phyloP scores from a whole-genome alignment of 2,888 invertebrate species.

The Gonocerus acuteangulatus region DNA sequence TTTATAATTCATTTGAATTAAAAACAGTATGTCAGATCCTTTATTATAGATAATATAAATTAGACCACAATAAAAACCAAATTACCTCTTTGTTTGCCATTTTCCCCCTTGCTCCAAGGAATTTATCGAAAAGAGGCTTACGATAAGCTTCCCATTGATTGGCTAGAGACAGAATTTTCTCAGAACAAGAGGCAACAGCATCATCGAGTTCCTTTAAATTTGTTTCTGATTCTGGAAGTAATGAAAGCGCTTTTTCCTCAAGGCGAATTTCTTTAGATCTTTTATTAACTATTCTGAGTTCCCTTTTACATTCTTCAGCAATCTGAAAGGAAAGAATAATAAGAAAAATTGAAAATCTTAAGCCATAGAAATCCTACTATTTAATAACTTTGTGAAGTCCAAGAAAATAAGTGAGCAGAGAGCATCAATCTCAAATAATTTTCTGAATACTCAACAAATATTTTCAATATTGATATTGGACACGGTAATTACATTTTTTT shows the following conservation, averaged over 20 bases:
- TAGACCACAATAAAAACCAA: no score
- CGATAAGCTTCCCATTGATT: conserved; percentile 68
- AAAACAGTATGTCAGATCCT: no score
- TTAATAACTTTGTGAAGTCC: conserved; percentile 30
- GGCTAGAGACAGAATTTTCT: conserved; percentile 45
- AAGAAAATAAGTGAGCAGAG: background rate
- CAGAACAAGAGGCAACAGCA: conserved; percentile 1
- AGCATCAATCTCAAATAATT: no score
- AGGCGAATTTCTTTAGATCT: conserved; percentile 42
- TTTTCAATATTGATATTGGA: no score
- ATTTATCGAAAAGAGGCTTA: conserved; percentile 56
- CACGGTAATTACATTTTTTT: no score
- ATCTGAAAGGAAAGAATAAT: conserved; percentile 35
- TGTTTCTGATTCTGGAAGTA: conserved; percentile 57
- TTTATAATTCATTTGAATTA: no score
- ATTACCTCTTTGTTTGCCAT: conserved; percentile 47
- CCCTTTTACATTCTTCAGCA: conserved; percentile 42
- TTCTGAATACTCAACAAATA: no score
- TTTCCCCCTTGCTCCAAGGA: conserved; percentile 45
- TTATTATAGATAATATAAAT: no score
- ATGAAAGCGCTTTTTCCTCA: conserved; percentile 54
- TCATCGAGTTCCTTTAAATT: conserved; percentile 48
- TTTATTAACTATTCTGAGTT: conserved; percentile 43
- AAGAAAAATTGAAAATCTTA: no score
- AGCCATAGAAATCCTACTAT: no score